phyloP scores from a whole-genome alignment of 1,140 invertebrate species.

The Neuroterus valhalla region DNA sequence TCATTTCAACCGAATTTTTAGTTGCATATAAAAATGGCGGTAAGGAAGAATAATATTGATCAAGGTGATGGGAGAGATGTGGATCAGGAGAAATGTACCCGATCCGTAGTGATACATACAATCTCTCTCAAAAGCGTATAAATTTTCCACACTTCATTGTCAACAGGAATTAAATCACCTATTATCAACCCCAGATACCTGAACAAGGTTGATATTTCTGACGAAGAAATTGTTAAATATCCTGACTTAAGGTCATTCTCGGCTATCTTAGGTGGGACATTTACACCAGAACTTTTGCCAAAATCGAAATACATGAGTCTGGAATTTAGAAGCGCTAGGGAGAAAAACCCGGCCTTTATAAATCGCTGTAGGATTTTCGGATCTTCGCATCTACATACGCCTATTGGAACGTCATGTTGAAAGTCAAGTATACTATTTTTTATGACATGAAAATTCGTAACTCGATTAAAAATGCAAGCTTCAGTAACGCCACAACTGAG shows the following conservation, averaged over 20 bases:
- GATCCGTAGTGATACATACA: conserved; percentile 37
- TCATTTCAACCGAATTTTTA: too few species aligned
- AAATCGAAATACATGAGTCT: conserved; percentile 48
- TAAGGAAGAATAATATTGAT: too few species aligned
- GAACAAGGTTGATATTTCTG: conserved; percentile 51
- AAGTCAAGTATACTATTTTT: conserved; percentile 42
- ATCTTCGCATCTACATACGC: conserved; percentile 45
- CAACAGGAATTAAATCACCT: conserved; percentile 43
- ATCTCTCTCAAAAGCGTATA: conserved; percentile 42
- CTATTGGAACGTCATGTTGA: conserved; percentile 50
- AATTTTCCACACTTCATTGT: conserved; percentile 45
- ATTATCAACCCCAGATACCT: conserved; percentile 51
- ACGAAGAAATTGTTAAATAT: conserved; percentile 41
- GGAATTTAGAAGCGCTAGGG: conserved; percentile 38
- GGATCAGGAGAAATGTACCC: too few species aligned
- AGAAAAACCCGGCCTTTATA: conserved; percentile 39
- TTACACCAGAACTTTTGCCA: conserved; percentile 30
- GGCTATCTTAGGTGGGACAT: conserved; percentile 35
- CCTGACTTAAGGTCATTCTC: conserved; percentile 40
- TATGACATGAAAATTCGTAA: conserved; percentile 46
- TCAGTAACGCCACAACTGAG: conserved; percentile 42
- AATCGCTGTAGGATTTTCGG: conserved; percentile 42
- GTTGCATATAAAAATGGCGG: too few species aligned
- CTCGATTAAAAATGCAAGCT: conserved; percentile 48
- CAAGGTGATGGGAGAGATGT: too few species aligned